Base-by-base conservation (phyloP, 2,888 invertebrate genomes). In the Phyllotreta striolata region DNA sequence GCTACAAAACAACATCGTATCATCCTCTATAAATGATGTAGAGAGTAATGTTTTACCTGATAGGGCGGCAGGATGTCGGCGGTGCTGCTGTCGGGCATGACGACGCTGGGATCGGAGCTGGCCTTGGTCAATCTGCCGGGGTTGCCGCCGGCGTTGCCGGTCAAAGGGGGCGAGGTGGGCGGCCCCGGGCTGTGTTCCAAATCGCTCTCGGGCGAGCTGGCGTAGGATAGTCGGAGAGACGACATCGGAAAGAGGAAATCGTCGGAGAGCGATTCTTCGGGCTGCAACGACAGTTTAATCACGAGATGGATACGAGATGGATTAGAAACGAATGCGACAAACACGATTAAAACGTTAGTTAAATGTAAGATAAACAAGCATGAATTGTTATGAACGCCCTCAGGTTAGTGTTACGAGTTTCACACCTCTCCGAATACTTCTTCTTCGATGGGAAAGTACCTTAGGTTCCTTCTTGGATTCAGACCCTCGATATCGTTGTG, bases 221-320 rank as follows among this genome's bases (percentile, higher is more conserved):
- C 96, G 84, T 96, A 96, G 79, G 96, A 96, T 74, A 96, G 86
- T 80, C 96, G 91, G 81, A 95, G 90, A 79, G 93, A 93, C 74
- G 94, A 94, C 96, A 97, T 96, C 80, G 97, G 97, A 88, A 98
- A 98, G 80, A 98, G 90, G 89, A 97, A 96, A 88, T 98, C 97
- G 84, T 98, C 98, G 78, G 96, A 95, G 82, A 97, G 87, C 82
- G 95, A 93, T 84, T 97, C 96, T 82, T 95, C 95, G 81, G 96
- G 95, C 96, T 96, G 87, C 81, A 84, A 80, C 60, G 65, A 69
- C 60, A 64, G 59, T 68, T 63, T 66, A 64, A 65, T 62, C 54
- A 69, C 68, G 59, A 51, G 54, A 56, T 54, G 65, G 58, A 57
- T 41, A 37, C 38, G 3, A 12, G 46, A 8, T 35, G 10, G 56